Conservation (phyloP, 2,888 invertebrate species). For the Rugalucina vietnamica region DNA sequence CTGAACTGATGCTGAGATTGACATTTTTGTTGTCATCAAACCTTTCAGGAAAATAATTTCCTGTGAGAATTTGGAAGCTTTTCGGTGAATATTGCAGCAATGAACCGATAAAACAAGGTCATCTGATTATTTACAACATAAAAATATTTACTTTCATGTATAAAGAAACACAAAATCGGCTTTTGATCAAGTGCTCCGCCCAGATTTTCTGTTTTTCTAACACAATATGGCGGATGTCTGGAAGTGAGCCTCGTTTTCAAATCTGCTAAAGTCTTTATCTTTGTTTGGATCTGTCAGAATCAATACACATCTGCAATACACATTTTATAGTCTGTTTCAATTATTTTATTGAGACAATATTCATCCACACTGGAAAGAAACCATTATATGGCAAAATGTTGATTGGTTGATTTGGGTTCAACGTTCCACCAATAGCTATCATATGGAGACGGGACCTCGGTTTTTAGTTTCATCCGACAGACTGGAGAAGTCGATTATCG, state of each 20-base stretch:
- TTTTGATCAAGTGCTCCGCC: slow-evolving; percentile 26
- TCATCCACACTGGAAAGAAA: not conserved
- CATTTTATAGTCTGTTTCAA: not conserved
- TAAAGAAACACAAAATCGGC: not conserved
- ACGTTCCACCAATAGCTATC: no score
- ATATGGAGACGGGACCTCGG: no score
- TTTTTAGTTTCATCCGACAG: no score
- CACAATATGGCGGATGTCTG: slow-evolving; percentile 61
- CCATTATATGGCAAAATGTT: no score
- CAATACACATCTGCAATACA: not conserved
- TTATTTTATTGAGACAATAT: not conserved
- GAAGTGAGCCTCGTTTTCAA: slow-evolving; percentile 57
- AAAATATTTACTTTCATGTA: slow-evolving; percentile 12
- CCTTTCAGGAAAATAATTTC: not conserved
- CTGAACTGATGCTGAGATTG: no score
- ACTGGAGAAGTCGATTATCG: no score
- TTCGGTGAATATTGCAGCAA: not conserved
- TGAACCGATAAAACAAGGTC: not conserved
- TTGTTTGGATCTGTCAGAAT: not conserved
- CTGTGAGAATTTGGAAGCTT: not conserved
- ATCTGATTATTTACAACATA: not conserved
- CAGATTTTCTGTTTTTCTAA: slow-evolving; percentile 40
- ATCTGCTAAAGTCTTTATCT: slow-evolving; percentile 47
- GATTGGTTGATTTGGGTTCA: not conserved
- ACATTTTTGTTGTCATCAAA: not conserved